Percentiles rank a stretch among this genome's conserved stretches.
Evolutionary conservation across 1,140 invertebrate species (phyloP).

Genomic region (Lineus longissimus): DNA sequence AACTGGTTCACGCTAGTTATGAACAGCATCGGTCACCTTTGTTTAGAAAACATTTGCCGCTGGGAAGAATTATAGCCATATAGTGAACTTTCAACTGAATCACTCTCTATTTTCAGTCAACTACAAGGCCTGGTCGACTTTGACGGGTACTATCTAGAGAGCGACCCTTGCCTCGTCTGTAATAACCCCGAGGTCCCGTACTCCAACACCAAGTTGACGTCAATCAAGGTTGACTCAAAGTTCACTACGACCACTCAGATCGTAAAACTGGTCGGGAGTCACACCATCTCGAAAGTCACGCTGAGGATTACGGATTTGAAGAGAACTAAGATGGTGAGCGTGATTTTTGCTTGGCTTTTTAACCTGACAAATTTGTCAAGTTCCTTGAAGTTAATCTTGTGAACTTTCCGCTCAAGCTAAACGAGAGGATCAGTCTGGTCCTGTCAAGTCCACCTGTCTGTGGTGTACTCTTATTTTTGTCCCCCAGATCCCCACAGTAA

Average conservation of each 20-base stretch:
- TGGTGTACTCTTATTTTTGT: too few species aligned
- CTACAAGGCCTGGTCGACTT: conserved; percentile 88
- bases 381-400: too few species aligned
- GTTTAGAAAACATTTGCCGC: too few species aligned
- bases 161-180: conserved; percentile 93
- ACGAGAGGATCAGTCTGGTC: too few species aligned
- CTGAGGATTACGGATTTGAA: conserved; percentile 92
- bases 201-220: conserved; percentile 77
- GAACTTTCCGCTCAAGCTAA: too few species aligned
- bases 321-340: conserved; percentile 92
- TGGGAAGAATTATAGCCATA: not conserved
- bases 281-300: conserved; percentile 91
- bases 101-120: conserved; percentile 53
- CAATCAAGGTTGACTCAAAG: conserved; percentile 93
- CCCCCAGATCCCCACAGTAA: too few species aligned
- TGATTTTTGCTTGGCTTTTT: not conserved
- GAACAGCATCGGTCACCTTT: too few species aligned
- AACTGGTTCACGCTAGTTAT: too few species aligned
- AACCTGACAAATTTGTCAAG: too few species aligned
- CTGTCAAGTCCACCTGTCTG: too few species aligned
- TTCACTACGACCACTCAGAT: conserved; percentile 97
- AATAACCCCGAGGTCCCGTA: conserved; percentile 93
- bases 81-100: not conserved
- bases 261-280: conserved; percentile 87
- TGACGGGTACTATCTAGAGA: conserved; percentile 94